phyloP scores from a whole-genome alignment of 2,797 vertebrate species.

The Lepilemur septentrionalis region DNA sequence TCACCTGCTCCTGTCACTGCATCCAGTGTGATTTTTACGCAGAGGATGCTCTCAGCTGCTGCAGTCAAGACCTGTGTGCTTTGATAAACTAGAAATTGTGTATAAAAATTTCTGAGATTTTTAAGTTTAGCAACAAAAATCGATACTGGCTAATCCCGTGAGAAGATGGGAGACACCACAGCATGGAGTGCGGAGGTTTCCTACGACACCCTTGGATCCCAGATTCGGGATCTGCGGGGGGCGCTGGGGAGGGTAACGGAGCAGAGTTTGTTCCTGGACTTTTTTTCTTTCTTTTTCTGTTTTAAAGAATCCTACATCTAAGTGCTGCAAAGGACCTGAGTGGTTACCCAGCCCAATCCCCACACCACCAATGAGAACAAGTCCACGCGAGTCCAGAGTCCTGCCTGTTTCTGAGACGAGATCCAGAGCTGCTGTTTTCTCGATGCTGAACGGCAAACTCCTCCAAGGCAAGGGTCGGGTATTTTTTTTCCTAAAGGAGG shows the following conservation, averaged over 20 bases:
- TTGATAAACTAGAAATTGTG: neutral
- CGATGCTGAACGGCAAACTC: neutral
- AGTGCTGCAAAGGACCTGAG: neutral
- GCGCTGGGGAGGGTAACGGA: neutral
- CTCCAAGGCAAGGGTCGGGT: no score
- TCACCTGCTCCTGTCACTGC: neutral
- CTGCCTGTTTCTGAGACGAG: neutral
- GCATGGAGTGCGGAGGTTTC: neutral
- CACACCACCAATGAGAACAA: neutral
- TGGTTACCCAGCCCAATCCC: no score
- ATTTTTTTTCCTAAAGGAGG: neutral
- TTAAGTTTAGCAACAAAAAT: neutral
- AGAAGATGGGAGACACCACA: fast-evolving
- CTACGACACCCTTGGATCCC: fast-evolving
- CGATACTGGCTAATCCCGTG: neutral
- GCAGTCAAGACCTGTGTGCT: neutral
- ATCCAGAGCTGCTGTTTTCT: no score
- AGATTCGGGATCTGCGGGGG: fast-evolving
- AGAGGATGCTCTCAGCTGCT: fast-evolving
- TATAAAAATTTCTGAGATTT: neutral
- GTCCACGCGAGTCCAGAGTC: neutral
- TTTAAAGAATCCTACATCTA: neutral
- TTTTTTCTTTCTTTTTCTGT: neutral
- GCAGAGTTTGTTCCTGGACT: neutral
- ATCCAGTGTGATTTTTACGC: fast-evolving